Percentiles rank a stretch among this genome's conserved stretches.
Conservation (phyloP, 2,797 vertebrate species). For the Hybognathus amarus region DNA sequence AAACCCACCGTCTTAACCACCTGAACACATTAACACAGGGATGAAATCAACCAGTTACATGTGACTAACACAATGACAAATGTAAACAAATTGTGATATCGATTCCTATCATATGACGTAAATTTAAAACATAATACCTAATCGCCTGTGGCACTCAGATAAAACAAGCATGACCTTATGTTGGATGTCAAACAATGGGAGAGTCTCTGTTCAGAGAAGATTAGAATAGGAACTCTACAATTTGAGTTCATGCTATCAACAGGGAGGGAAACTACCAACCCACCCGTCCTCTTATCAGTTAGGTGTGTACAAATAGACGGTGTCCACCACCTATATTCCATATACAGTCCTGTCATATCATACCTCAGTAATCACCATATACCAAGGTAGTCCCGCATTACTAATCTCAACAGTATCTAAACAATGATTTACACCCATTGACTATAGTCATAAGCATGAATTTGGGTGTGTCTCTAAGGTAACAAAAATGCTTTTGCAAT, state of each 20-base stretch:
- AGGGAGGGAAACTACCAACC: constrained; percentile 41
- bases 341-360: constrained; percentile 31
- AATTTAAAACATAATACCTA: neutral
- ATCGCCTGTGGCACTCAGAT: neutral
- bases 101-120: neutral
- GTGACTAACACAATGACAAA: neutral
- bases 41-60: neutral
- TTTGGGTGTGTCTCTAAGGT: constrained; percentile 15
- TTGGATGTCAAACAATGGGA: constrained; percentile 6
- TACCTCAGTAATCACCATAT: constrained; percentile 19
- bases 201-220: neutral
- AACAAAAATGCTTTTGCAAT: neutral
- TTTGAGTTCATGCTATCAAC: constrained; percentile 22
- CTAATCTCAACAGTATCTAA: constrained; percentile 42
- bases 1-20: constrained; percentile 94
- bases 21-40: constrained; percentile 68
- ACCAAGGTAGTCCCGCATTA: constrained; percentile 30
- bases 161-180: constrained; percentile 4
- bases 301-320: constrained; percentile 16
- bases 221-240: constrained; percentile 22
- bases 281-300: constrained; percentile 46
- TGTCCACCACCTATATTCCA: constrained; percentile 32
- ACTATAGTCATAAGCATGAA: constrained; percentile 1
- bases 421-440: constrained; percentile 50
- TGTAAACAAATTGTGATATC: constrained; percentile 16